Base-by-base conservation (phyloP, 1,140 invertebrate species). In the Pachyrhynchus sulphureomaculatus region DNA sequence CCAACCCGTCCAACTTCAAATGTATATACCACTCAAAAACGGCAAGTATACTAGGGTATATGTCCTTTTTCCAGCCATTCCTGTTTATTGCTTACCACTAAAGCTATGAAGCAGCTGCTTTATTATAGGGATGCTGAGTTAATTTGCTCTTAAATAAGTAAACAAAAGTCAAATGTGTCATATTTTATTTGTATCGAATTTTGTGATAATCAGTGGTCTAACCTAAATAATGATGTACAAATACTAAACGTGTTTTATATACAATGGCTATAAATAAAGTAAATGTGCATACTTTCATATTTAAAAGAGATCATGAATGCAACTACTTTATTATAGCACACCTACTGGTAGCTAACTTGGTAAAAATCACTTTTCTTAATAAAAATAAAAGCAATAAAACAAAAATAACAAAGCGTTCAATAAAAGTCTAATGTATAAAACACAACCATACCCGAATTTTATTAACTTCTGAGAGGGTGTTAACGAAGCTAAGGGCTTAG, bases 271-370 rank as follows among this genome's bases (percentile, higher is more conserved):
- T 53, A 8, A 39, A 13, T 48, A 58, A 60, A 36, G 26, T 53
- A 61, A 61, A 37, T 44, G 58, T 61, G 58, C 58, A 53, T 49
- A 58, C 10, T 54, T 58, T 29, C 21, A 42, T 51, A 51, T 20
- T 4, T 41, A 45, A 49, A 24, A 52, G 58, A 61, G 58, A 61
- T 61, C 58, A 61, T 61, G 51, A 61, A 61, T 53, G 58, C 58
- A 51, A 60, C 39, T 42, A 55, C 32, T n/a, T 49, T 48, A 21
- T 24, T 18, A 56, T 56, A 32, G 39, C n/a, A 33, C 18, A 21
- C 23, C 12, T 13, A 10, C 9, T 44, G 42, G 29, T 47, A 48
- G n/a, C 32, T 41, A 51, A 29, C 29, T 47, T 55, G 23, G 39
- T 32, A 15, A 36, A 56, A 57, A 47, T 47, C 44, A 57, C 32